A percentile compares a stretch with the other conserved stretches of the same genome.
These are phyloP conservation scores for Lysandra coridon DNA, from an alignment of 2,888 invertebrate species.

Conservation along the genomic window DNA sequence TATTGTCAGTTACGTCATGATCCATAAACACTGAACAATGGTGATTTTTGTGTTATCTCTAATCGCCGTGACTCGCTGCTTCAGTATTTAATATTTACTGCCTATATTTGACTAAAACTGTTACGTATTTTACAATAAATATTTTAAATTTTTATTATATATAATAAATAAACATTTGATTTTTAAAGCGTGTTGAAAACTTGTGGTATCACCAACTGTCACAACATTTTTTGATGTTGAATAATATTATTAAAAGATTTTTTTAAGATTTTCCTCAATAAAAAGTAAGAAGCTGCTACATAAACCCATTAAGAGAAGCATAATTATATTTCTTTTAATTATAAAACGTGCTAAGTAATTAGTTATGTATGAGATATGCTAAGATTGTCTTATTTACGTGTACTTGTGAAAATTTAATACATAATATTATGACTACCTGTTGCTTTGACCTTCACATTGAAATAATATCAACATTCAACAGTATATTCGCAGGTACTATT, in stretches of 20 bases:
- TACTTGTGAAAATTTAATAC: conserved; percentile 3
- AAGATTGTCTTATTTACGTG: background rate
- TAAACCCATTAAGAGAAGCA: background rate
- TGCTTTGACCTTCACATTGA: background rate
- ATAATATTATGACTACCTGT: background rate
- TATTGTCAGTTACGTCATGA: background rate
- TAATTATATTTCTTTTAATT: background rate
- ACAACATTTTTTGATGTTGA: background rate
- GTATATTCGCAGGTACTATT: background rate
- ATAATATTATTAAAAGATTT: background rate
- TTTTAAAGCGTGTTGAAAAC: background rate
- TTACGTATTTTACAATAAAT: background rate
- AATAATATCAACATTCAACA: background rate
- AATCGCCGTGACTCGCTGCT: background rate
- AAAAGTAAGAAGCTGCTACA: background rate
- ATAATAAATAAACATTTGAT: too few species aligned
- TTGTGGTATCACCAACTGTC: background rate
- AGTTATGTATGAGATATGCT: conserved; percentile 6
- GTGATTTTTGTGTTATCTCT: conserved; percentile 1
- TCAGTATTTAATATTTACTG: background rate
- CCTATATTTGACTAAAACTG: background rate
- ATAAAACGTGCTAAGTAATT: conserved; percentile 13
- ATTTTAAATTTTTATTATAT: background rate
- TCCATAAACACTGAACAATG: conserved; percentile 1
- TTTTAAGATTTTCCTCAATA: background rate